Conservation (phyloP, 2,113 vertebrate genomes). For the Eonycteris spelaea region DNA sequence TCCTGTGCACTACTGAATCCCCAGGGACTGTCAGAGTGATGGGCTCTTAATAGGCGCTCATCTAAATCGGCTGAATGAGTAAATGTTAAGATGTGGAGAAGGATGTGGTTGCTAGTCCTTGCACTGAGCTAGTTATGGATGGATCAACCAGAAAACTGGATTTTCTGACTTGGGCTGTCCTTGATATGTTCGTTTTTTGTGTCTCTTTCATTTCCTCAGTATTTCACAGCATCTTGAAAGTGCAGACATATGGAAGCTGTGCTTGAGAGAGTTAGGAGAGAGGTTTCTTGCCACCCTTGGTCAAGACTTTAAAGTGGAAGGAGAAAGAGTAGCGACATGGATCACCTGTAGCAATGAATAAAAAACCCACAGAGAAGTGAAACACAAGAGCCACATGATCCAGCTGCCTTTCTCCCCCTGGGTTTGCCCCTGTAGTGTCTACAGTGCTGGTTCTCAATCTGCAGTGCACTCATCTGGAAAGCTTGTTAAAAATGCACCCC, state of each 20-base stretch:
- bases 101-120: too few species aligned
- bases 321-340: neutral
- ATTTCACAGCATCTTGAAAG: neutral
- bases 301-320: neutral
- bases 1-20: neutral
- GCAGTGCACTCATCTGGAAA: neutral
- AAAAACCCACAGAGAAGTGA: neutral
- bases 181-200: neutral
- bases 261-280: neutral
- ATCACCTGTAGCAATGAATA: neutral
- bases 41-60: neutral
- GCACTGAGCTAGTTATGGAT: neutral
- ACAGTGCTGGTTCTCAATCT: neutral
- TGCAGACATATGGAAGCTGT: neutral
- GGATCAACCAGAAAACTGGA: neutral
- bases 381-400: neutral
- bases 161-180: neutral
- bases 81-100: neutral
- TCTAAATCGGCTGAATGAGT: neutral
- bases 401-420: neutral
- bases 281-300: neutral
- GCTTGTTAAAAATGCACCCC: neutral
- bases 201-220: neutral
- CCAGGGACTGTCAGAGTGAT: neutral
- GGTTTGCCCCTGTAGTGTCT: neutral